phyloP scores from a whole-genome alignment of 1,140 invertebrate species.

The Aphidius ervi region DNA sequence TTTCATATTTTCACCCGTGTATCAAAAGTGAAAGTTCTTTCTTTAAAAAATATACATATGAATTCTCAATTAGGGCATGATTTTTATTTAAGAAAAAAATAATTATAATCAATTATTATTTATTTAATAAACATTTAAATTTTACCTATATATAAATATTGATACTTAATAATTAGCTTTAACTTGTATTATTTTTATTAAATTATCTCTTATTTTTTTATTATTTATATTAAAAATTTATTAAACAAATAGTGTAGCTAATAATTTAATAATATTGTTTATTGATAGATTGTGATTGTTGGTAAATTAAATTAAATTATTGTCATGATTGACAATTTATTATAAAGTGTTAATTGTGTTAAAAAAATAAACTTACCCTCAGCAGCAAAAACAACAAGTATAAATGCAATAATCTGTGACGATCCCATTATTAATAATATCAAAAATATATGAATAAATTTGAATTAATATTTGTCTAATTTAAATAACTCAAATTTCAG shows the following conservation, averaged over 20 bases:
- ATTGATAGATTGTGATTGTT: no score
- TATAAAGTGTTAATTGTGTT: slow-evolving; percentile 11
- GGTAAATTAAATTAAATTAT: neutral
- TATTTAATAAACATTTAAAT: no score
- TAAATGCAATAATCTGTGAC: slow-evolving; percentile 36
- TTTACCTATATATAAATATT: no score
- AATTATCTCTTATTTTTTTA: no score
- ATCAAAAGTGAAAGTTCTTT: slow-evolving; percentile 48
- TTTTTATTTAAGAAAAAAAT: slow-evolving; percentile 19
- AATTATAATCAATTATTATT: neutral
- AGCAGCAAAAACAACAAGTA: slow-evolving; percentile 41
- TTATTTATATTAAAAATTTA: no score
- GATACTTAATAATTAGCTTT: no score
- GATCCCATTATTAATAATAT: slow-evolving; percentile 36
- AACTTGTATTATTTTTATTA: no score
- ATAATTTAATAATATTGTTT: no score
- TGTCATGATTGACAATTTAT: slow-evolving; percentile 2
- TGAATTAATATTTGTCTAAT: no score
- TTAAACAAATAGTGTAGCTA: no score
- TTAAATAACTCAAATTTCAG: no score
- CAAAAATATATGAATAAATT: no score
- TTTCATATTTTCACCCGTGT: slow-evolving; percentile 54
- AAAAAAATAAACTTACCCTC: slow-evolving; percentile 39
- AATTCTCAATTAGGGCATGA: slow-evolving; percentile 40
- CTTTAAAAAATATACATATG: slow-evolving; percentile 35